Base-by-base conservation (phyloP, 2,888 invertebrate species). In the Latheticus oryzae region DNA sequence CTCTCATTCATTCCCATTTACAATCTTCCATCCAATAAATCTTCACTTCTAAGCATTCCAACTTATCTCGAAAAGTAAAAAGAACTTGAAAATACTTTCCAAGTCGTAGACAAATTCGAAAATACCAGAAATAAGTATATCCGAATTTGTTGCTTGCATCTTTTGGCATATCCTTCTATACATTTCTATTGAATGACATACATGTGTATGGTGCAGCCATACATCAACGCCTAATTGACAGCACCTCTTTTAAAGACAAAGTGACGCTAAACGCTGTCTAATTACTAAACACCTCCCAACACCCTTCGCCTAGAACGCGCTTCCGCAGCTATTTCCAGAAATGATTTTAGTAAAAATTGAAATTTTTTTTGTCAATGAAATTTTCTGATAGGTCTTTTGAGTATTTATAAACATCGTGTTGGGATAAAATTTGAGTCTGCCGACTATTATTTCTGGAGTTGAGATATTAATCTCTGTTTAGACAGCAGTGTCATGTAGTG, bases 211-310 rank as follows among this genome's bases (percentile, higher is more conserved):
- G 65, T 61, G 68, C 62, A 64, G 67, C 71, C 76, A 78, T 79
- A 77, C 75, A 78, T 79, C 79, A 79, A 71, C 76, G 74, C 73
- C 74, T 79, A 79, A 79, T 79, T 79, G 79, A 78, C 79, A 77
- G 75, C 72, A 73, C 73, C 68, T 67, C 73, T 73, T 75, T 70
- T 68, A 66, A 71, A 77, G 78, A 79, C 79, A 79, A 79, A 79
- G 76, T 78, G 78, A 78, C 79, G 76, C 78, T 79, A 79, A 79
- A 78, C 75, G 78, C 71, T 76, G 76, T 77, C 78, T 78, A 78
- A 78, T 78, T 78, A 78, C 76, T 68, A 58, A 62, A 62, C 62
- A 61, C 61, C 63, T 60, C 62, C 47, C 65, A 59, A 55, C 63
- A 57, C 58, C 66, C 62, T 66, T 51, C 64, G 56, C 63, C 64